These are phyloP conservation scores for Tipula lateralis DNA, from an alignment of 2,888 invertebrate genomes.

Conservation along the genomic window DNA sequence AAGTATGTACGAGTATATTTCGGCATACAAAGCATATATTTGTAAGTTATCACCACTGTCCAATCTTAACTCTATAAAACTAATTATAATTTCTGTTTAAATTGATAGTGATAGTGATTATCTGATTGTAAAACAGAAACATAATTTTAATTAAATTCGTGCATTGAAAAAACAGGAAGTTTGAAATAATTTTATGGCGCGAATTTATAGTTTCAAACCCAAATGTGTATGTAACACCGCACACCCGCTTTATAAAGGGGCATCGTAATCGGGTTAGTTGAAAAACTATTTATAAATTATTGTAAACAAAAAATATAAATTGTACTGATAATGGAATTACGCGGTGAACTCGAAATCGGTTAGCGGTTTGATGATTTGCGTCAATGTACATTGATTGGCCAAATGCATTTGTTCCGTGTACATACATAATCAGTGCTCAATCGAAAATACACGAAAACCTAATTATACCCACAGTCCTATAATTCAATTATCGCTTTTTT, in stretches of 20 bases:
- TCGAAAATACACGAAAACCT: not conserved
- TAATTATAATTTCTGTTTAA: too few relatives aligned
- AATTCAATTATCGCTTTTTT: not conserved
- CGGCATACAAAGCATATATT: too few relatives aligned
- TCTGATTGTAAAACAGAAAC: too few relatives aligned
- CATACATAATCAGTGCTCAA: not conserved
- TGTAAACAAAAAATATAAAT: not conserved
- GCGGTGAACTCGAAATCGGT: not conserved
- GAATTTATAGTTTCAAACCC: not conserved
- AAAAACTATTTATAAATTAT: not conserved
- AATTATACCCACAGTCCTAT: not conserved
- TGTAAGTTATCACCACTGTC: too few relatives aligned
- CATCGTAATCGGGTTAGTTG: not conserved
- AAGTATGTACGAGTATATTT: too few relatives aligned
- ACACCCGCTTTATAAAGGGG: too few relatives aligned
- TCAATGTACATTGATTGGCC: not conserved
- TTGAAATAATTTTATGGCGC: too few relatives aligned
- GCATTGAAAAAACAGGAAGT: too few relatives aligned
- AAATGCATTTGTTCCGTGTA: not conserved
- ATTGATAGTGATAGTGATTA: too few relatives aligned
- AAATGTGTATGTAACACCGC: too few relatives aligned
- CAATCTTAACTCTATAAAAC: too few relatives aligned
- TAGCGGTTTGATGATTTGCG: not conserved
- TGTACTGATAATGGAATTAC: not conserved
- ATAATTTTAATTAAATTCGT: too few relatives aligned